These are phyloP conservation scores for Halichoeres trimaculatus DNA, from an alignment of 2,113 vertebrate species.

Conservation along the genomic window DNA sequence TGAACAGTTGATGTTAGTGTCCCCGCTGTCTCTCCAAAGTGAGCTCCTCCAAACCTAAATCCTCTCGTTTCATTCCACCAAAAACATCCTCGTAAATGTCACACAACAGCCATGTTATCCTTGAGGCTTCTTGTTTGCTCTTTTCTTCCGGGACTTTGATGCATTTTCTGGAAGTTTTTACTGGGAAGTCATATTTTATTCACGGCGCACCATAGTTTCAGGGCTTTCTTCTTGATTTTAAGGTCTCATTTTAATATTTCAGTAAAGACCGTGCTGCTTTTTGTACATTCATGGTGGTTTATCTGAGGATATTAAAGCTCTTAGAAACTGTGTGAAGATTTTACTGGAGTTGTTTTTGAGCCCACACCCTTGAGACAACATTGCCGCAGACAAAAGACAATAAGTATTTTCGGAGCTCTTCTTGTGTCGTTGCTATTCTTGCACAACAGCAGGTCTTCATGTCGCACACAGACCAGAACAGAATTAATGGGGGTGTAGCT, in stretches of 20 bases:
- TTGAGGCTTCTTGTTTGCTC: conserved; percentile 5
- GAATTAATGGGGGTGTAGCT: conserved; percentile 15
- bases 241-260: conserved; percentile 39
- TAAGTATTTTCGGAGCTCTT: background rate
- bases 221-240: conserved; percentile 31
- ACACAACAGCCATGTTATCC: background rate
- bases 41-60: background rate
- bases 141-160: conserved; percentile 1
- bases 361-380: conserved; percentile 29
- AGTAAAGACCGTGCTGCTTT: conserved; percentile 1
- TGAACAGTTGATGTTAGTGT: background rate
- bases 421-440: background rate
- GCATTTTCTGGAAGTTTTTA: conserved; percentile 30
- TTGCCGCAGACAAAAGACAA: conserved; percentile 17
- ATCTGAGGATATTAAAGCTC: conserved; percentile 32
- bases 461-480: conserved; percentile 1
- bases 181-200: conserved; percentile 41
- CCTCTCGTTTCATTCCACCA: conserved; percentile 6
- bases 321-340: conserved; percentile 16
- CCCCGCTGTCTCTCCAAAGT: background rate
- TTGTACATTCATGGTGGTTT: conserved; percentile 31
- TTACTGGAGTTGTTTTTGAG: conserved; percentile 18
- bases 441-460: background rate
- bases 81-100: background rate
- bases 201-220: background rate